Percentiles rank a stretch among this genome's conserved stretches.
Evolutionary conservation across 1,140 invertebrate genomes (phyloP).

Genomic region (Aradophagus sp.): DNA sequence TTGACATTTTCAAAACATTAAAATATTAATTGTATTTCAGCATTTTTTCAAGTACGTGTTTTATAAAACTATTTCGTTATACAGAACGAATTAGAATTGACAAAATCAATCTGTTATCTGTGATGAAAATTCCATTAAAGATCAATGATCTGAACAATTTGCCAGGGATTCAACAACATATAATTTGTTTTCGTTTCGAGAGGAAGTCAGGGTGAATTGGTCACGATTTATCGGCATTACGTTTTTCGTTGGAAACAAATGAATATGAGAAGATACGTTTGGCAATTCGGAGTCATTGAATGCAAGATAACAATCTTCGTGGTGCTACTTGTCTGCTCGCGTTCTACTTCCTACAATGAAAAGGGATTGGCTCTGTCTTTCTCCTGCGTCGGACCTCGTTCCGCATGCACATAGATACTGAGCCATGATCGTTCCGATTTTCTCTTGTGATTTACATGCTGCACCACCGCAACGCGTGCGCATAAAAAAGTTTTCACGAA

Average conservation of each 20-base stretch:
- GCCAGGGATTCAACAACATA: slow-evolving; percentile 15
- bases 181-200: slow-evolving; percentile 22
- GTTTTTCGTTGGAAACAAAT: slow-evolving; percentile 31
- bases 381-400: slow-evolving; percentile 18
- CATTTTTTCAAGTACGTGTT: too few relatives aligned
- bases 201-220: slow-evolving; percentile 36
- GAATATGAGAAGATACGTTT: slow-evolving; percentile 38
- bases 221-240: slow-evolving; percentile 26
- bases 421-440: slow-evolving; percentile 49
- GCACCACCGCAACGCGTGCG: not conserved
- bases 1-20: too few relatives aligned
- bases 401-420: slow-evolving; percentile 40
- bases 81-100: not conserved
- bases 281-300: slow-evolving; percentile 38
- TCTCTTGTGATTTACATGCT: slow-evolving; percentile 38
- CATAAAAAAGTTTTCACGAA: slow-evolving; percentile 35
- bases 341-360: slow-evolving; percentile 42
- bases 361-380: slow-evolving; percentile 23
- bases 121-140: too few relatives aligned
- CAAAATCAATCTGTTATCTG: too few relatives aligned
- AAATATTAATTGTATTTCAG: too few relatives aligned
- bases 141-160: slow-evolving; percentile 17
- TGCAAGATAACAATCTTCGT: slow-evolving; percentile 39
- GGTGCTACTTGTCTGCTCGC: slow-evolving; percentile 35
- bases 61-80: too few relatives aligned